Base-by-base conservation (phyloP, 2,888 invertebrate species). In the Orchestes rusci region DNA sequence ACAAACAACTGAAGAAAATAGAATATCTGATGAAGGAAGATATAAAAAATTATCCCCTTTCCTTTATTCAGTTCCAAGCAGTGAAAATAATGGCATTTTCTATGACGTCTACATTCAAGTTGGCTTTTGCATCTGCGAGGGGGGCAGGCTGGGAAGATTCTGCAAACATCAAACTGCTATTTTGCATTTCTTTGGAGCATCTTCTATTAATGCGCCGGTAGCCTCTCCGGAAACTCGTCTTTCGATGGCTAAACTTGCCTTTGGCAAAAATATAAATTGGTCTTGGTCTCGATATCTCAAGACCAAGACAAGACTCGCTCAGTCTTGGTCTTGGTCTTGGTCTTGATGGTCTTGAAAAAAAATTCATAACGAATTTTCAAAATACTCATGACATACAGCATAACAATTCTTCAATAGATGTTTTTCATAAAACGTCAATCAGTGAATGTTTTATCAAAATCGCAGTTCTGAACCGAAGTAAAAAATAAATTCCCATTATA, bases 131-230 rank as follows among this genome's bases (percentile, higher is more conserved):
- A 37, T 4, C 16, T 37, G 37, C 10, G 12, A 15, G 7, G 16
- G 5, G 18, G 37, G 37, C 3, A 33, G 16, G n/a, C 17, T 33
- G 13, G 33, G 33, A 16, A 5, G n/a, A 12, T 44, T 39, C 10
- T 44, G 44, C 29, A 39, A 34, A 15, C 45, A 45, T 33, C 45
- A 45, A 30, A 15, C 45, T 12, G 45, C 32, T 10, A 19, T 45
- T 40, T 29, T 7, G 16, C 3, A 27, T 16, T 8, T 28, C 18
- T 27, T 16, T 16, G 15, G 13, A 8, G 12, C 4, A 10, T 39
- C 23, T 13, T n/a, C 12, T 19, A 17, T 4, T 7, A 44, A 39
- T 13, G 29, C 16, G 10, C 44, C 43, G 4, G 37, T 32, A 8
- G 13, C 12, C 13, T 8, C 2, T 39, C 2, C 33, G 4, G 31